These are phyloP conservation scores for Cantharis rustica DNA, from an alignment of 2,888 invertebrate genomes.

Conservation along the genomic window DNA sequence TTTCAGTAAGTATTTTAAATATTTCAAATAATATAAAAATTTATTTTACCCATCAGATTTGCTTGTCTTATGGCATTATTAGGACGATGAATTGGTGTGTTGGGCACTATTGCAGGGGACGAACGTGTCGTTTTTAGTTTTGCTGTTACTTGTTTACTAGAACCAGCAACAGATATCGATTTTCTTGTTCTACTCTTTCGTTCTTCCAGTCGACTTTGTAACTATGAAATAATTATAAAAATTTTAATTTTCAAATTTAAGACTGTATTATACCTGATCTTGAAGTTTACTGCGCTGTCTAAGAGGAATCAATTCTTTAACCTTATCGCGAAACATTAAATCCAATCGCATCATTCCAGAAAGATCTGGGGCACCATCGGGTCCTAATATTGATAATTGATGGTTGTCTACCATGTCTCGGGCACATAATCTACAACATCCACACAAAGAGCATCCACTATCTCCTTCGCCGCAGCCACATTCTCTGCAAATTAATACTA, in stretches of 20 bases:
- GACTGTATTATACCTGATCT: constrained; percentile 55
- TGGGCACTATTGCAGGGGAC: constrained; percentile 35
- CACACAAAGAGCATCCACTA: constrained; percentile 91
- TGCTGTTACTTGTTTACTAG: constrained; percentile 48
- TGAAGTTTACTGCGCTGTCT: constrained; percentile 62
- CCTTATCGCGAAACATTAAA: constrained; percentile 58
- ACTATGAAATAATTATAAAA: constrained; percentile 17
- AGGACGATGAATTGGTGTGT: constrained; percentile 45
- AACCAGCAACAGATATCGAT: constrained; percentile 47
- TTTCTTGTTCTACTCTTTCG: constrained; percentile 59
- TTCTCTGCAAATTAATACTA: constrained; percentile 61
- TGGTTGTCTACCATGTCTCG: constrained; percentile 65
- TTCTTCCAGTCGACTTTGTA: constrained; percentile 61
- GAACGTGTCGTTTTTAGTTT: constrained; percentile 45
- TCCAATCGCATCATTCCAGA: constrained; percentile 63
- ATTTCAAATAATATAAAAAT: background rate
- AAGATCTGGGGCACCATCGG: constrained; percentile 57
- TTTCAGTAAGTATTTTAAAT: background rate
- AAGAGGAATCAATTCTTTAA: constrained; percentile 53
- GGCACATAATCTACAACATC: constrained; percentile 89
- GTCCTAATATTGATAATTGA: constrained; percentile 57
- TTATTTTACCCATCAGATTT: constrained; percentile 40
- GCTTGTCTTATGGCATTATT: constrained; percentile 46
- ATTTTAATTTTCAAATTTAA: constrained; percentile 1
- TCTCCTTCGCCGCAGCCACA: constrained; percentile 97